Conservation (phyloP, 1,140 invertebrate species). For the Asbolus verrucosus region DNA sequence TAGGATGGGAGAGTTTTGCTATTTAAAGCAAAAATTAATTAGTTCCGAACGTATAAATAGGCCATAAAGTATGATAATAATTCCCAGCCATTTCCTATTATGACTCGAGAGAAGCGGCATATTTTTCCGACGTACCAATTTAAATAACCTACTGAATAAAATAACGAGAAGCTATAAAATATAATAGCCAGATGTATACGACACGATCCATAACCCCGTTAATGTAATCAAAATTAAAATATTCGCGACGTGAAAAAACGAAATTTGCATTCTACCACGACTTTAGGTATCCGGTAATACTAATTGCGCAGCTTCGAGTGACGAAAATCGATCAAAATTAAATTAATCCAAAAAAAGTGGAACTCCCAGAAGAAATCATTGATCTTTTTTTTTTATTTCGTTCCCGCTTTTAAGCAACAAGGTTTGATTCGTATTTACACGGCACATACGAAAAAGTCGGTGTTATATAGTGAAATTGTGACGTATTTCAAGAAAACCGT, state of each 20-base stretch:
- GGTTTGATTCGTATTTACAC: slow-evolving; percentile 41
- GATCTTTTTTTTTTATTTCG: slow-evolving; percentile 12
- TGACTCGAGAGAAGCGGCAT: slow-evolving; percentile 9
- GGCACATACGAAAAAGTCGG: slow-evolving; percentile 17
- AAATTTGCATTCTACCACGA: slow-evolving; percentile 2
- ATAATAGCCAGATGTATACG: slow-evolving; percentile 32
- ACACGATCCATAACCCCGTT: slow-evolving; percentile 27
- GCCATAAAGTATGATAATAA: slow-evolving; percentile 25
- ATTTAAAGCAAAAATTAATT: slow-evolving; percentile 28
- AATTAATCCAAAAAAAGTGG: slow-evolving; percentile 5
- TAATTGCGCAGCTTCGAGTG: slow-evolving; percentile 4
- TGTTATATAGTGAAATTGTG: slow-evolving; percentile 31
- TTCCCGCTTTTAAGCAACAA: slow-evolving; percentile 23
- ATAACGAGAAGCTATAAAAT: slow-evolving; percentile 28
- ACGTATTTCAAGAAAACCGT: slow-evolving; percentile 37
- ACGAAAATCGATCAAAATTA: slow-evolving; percentile 3
- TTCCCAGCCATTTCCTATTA: slow-evolving; percentile 9
- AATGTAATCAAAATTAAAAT: slow-evolving; percentile 27
- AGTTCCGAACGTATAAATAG: slow-evolving; percentile 12
- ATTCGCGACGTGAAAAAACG: slow-evolving; percentile 14
- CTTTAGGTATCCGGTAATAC: slow-evolving; percentile 3
- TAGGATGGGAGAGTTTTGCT: background rate
- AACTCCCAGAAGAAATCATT: background rate
- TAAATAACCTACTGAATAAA: slow-evolving; percentile 29
- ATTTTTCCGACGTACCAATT: slow-evolving; percentile 26